Evolutionary conservation across 2,888 invertebrate species (phyloP).

Genomic region (Lasius platythorax): DNA sequence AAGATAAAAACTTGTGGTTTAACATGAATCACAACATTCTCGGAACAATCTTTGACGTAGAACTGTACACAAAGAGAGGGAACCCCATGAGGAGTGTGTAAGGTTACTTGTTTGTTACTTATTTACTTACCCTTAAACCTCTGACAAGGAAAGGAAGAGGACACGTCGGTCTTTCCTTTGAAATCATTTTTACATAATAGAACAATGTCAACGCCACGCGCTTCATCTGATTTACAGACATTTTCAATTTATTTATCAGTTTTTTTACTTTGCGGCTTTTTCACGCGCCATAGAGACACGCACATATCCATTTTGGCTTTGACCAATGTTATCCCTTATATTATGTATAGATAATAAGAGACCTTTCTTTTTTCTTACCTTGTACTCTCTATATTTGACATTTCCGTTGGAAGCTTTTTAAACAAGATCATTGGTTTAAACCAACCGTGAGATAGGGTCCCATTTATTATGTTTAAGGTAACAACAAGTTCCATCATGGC

Average conservation of each 20-base stretch:
- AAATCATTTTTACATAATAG: slow-evolving; percentile 23
- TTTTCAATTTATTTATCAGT: slow-evolving; percentile 69
- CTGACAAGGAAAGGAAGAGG: slow-evolving; percentile 64
- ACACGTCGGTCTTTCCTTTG: slow-evolving; percentile 38
- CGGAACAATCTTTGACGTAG: not conserved
- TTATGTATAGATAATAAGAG: not conserved
- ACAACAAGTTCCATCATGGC: not conserved
- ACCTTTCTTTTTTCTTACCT: not conserved
- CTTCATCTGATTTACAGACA: slow-evolving; percentile 77
- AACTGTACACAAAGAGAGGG: not conserved
- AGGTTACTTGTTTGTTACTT: slow-evolving; percentile 57
- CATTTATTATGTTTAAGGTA: not conserved
- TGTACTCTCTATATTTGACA: not conserved
- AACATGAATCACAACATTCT: not conserved
- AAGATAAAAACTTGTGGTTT: not conserved
- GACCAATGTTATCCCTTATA: not conserved
- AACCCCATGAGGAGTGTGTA: not conserved
- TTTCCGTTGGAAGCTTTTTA: not conserved
- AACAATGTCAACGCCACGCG: slow-evolving; percentile 69
- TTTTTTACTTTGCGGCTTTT: slow-evolving; percentile 57
- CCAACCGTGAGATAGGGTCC: not conserved
- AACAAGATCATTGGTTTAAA: not conserved
- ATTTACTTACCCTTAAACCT: slow-evolving; percentile 80
- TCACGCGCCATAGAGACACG: not conserved
- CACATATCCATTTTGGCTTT: not conserved